phyloP scores from a whole-genome alignment of 2,113 vertebrate species.

The Poicephalus gulielmi region DNA sequence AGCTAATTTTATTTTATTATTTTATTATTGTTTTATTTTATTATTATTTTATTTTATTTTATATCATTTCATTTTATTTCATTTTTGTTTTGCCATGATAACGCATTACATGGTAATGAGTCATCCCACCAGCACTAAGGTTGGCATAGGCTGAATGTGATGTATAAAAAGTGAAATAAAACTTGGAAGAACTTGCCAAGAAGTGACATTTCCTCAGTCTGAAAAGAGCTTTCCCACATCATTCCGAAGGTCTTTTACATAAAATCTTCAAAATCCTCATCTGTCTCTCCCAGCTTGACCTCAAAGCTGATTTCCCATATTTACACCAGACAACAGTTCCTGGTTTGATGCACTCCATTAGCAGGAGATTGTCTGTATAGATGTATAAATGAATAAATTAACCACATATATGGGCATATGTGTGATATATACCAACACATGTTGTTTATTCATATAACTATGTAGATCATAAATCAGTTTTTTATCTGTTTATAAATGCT shows the following conservation, averaged over 20 bases:
- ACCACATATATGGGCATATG: background rate
- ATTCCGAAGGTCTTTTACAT: background rate
- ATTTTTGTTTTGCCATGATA: background rate
- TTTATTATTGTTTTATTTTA: background rate
- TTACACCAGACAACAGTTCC: background rate
- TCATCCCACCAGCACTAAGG: accelerated
- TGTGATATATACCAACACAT: background rate
- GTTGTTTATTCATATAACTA: background rate
- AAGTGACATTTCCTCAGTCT: background rate
- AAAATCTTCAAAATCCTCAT: background rate
- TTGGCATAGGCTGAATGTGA: background rate
- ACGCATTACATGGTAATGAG: accelerated
- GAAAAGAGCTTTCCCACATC: background rate
- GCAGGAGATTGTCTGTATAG: background rate
- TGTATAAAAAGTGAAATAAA: background rate
- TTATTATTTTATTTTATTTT: background rate
- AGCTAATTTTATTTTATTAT: background rate
- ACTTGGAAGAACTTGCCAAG: background rate
- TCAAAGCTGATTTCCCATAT: background rate
- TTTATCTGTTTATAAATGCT: background rate
- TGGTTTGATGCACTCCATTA: background rate
- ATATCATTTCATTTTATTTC: background rate
- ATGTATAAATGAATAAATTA: background rate
- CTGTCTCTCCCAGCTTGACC: background rate
- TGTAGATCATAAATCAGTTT: background rate